Conservation (phyloP, 2,888 invertebrate species). For the Drosophila recens region DNA sequence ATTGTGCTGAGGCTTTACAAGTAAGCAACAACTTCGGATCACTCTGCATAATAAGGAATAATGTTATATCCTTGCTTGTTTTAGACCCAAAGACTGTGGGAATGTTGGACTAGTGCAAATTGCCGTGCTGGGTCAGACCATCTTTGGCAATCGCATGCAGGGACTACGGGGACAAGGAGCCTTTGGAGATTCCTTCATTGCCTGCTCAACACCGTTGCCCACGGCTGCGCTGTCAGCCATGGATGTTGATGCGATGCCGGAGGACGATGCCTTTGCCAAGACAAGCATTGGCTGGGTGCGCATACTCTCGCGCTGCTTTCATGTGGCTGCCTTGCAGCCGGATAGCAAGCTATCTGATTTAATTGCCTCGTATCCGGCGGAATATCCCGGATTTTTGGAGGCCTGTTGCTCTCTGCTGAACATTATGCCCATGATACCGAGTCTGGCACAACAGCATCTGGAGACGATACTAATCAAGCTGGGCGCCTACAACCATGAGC, state of each 20-base stretch:
- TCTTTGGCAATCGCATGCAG: slow-evolving; percentile 87
- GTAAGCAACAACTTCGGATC: slow-evolving; percentile 49
- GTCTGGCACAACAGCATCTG: slow-evolving; percentile 87
- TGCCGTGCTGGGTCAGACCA: slow-evolving; percentile 92
- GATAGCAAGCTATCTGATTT: slow-evolving; percentile 85
- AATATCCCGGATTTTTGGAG: slow-evolving; percentile 89
- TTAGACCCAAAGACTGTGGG: slow-evolving; percentile 93
- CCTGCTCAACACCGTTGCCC: slow-evolving; percentile 54
- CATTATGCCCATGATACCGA: slow-evolving; percentile 88
- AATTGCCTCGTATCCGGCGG: slow-evolving; percentile 87
- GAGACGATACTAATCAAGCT: slow-evolving; percentile 90
- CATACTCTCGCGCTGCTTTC: slow-evolving; percentile 92
- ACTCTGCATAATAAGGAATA: background rate
- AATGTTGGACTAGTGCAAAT: slow-evolving; percentile 96
- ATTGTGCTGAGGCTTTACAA: slow-evolving; percentile 88
- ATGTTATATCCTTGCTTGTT: slow-evolving; percentile 2
- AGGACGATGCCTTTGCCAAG: slow-evolving; percentile 85
- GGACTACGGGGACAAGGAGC: slow-evolving; percentile 53
- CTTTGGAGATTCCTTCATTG: slow-evolving; percentile 55
- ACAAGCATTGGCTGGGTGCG: slow-evolving; percentile 93
- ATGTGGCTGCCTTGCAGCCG: slow-evolving; percentile 84
- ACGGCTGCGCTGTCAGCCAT: slow-evolving; percentile 31
- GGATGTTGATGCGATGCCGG: slow-evolving; percentile 67
- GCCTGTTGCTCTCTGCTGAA: slow-evolving; percentile 90
- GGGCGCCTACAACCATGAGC: slow-evolving; percentile 88